Evolutionary conservation across 2,113 vertebrate genomes (phyloP), one percentile per base, ranked within the genome.

Genomic region (Vombatus ursinus): DNA sequence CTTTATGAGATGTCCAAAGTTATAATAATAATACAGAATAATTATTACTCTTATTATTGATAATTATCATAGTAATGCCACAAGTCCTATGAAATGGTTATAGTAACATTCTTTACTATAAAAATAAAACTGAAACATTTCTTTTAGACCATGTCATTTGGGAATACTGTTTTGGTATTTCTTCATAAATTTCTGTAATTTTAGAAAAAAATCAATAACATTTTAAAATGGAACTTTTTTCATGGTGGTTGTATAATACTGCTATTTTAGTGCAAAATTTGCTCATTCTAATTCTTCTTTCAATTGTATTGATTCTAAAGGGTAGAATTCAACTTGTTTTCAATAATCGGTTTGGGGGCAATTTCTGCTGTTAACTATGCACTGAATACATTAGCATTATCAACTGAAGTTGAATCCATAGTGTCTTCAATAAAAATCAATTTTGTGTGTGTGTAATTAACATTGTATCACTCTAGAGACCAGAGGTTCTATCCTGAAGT

Each of bases 281-380:
- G 19, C 90, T 25, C 50, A 90, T 54, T 19, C 14, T 0, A 54
- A 52, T 19, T 57, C 47, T 94, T 96, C 91, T 4, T 6, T 91
- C 94, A 90, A n/a, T 84, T 31, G 91, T 95, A 2, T 23, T 57
- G 61, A 77, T 90, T 0, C 8, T 77, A 91, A 90, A 0, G 44
- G 77, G 28, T 12, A 94, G 8, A 93, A 94, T 95, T 68, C 93
- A 94, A 51, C 10, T 31, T 96, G 28, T 26, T 90, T 94, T 92
- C 52, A 92, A 14, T 61, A 7, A 95, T 11, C 0, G 92, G 5
- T 0, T 54, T 93, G 54, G 90, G 3, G 84, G 4, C 0, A 92
- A 61, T 93, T 48, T 50, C 22, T 31, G 68, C 0, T 68, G 4
- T 92, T 96, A 90, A 50, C 22, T 91, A 19, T 3, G 0, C 37